Evolutionary conservation across 2,888 invertebrate species (phyloP).

Genomic region (Morpho achilles): DNA sequence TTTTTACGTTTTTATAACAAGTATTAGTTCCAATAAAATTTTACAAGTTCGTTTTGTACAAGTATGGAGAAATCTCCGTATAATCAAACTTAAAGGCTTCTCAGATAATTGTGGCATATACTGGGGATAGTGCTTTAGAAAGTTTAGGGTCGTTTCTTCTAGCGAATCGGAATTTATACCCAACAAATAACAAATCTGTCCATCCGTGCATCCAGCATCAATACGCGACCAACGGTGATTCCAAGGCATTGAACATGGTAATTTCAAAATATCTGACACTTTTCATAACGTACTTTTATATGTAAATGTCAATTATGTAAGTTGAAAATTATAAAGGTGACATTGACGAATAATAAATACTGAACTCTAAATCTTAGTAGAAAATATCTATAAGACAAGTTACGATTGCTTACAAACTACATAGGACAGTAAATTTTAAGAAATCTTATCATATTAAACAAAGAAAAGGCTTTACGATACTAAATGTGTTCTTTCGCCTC

Average conservation of each 20-base stretch:
- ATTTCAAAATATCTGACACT: too few species aligned
- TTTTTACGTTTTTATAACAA: conserved; percentile 73
- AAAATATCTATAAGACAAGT: too few species aligned
- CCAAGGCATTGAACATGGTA: conserved; percentile 1
- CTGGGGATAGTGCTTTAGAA: conserved; percentile 49
- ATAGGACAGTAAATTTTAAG: too few species aligned
- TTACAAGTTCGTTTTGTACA: conserved; percentile 75
- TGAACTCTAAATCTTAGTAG: too few species aligned
- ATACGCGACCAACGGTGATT: conserved; percentile 38
- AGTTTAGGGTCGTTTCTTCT: conserved; percentile 41
- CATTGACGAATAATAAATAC: too few species aligned
- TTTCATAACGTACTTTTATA: too few species aligned
- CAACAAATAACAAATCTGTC: conserved; percentile 45
- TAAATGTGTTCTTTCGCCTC: too few species aligned
- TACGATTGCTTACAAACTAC: too few species aligned
- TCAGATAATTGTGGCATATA: conserved; percentile 51
- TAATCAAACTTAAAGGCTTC: conserved; percentile 57
- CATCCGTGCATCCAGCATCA: conserved; percentile 59
- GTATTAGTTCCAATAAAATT: conserved; percentile 74
- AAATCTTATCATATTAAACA: too few species aligned
- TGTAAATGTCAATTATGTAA: too few species aligned
- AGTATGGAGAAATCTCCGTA: conserved; percentile 61
- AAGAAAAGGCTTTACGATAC: too few species aligned
- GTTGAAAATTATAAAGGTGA: too few species aligned
- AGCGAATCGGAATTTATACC: conserved; percentile 33